Evolutionary conservation across 92 coral and sea anemone species (phyloP).

Genomic region (Paragorgia papillata): DNA sequence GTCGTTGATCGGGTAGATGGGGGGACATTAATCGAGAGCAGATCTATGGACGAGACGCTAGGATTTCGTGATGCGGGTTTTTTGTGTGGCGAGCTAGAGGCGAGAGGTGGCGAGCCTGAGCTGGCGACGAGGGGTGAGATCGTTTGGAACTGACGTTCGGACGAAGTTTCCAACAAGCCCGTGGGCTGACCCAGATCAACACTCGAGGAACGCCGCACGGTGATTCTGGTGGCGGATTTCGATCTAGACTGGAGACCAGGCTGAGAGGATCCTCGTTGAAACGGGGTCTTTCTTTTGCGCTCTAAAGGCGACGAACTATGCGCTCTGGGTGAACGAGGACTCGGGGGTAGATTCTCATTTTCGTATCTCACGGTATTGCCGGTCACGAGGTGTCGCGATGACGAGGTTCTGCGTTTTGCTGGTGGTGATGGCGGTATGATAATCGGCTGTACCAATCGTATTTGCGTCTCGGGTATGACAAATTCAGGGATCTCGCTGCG

Average conservation of each 20-base stretch:
- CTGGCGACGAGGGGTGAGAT: neutral
- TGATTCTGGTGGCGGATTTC: neutral
- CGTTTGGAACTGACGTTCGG: neutral
- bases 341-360: neutral
- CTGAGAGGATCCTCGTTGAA: neutral
- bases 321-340: neutral
- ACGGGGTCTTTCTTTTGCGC: too few relatives aligned
- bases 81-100: neutral
- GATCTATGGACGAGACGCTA: constrained; percentile 22
- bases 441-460: constrained; percentile 27
- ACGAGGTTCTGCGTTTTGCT: neutral
- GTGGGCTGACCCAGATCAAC: neutral
- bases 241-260: neutral
- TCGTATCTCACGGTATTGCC: neutral
- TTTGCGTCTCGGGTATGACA: constrained; percentile 38
- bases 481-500: constrained; percentile 37
- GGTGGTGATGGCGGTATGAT: constrained; percentile 38
- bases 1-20: neutral
- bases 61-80: constrained; percentile 14
- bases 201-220: neutral
- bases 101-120: neutral
- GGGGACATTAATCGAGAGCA: constrained; percentile 36
- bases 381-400: neutral
- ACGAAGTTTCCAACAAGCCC: neutral
- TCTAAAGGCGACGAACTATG: neutral